Evolutionary conservation across 2,797 vertebrate genomes (phyloP).

Genomic region (Remorina albescens): DNA sequence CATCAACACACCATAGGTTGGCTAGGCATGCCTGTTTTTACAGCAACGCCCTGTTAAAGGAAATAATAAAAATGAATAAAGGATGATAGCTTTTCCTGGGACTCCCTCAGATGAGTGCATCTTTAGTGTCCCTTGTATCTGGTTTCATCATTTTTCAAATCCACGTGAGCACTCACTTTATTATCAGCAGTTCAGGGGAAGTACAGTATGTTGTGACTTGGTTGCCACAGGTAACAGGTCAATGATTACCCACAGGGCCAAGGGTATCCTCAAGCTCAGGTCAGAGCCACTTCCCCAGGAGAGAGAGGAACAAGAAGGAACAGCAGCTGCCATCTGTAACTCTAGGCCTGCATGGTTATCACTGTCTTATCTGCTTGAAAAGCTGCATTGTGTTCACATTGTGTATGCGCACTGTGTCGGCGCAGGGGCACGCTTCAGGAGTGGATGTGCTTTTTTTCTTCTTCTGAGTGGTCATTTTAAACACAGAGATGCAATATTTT

Average conservation of each 20-base stretch:
- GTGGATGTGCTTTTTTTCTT: slow-evolving; percentile 22
- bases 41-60: slow-evolving; percentile 25
- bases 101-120: slow-evolving; percentile 5
- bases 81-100: slow-evolving; percentile 18
- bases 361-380: slow-evolving; percentile 47
- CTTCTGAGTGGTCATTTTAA: slow-evolving; percentile 1
- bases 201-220: slow-evolving; percentile 65
- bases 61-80: slow-evolving; percentile 39
- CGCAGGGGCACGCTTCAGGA: slow-evolving; percentile 25
- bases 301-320: slow-evolving; percentile 48
- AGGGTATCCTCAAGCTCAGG: slow-evolving; percentile 77
- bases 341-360: slow-evolving; percentile 45
- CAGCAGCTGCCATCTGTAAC: slow-evolving; percentile 63
- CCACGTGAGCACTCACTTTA: slow-evolving; percentile 38
- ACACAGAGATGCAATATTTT: slow-evolving; percentile 4
- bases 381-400: slow-evolving; percentile 44
- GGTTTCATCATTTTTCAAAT: slow-evolving; percentile 31
- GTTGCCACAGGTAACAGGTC: slow-evolving; percentile 80
- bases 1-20: slow-evolving; percentile 36
- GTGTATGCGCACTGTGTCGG: slow-evolving; percentile 9
- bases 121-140: background rate
- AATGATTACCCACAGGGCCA: slow-evolving; percentile 81
- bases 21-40: slow-evolving; percentile 51
- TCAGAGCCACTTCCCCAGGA: slow-evolving; percentile 68
- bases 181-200: slow-evolving; percentile 59